phyloP scores from a whole-genome alignment of 2,113 vertebrate species.

The Mirounga angustirostris region DNA sequence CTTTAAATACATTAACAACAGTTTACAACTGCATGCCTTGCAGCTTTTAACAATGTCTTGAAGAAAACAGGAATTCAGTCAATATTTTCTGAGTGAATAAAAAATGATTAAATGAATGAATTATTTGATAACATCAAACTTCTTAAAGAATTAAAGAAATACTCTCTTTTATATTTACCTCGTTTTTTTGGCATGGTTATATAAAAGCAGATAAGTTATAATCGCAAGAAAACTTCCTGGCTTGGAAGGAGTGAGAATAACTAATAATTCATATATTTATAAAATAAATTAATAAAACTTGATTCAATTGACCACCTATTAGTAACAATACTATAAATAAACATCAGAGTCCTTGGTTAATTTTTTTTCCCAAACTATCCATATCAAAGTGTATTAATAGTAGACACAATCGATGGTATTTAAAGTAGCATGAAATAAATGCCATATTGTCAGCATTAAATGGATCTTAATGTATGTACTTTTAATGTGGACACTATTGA shows the following conservation, averaged over 20 bases:
- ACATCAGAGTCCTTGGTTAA: neutral
- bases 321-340: neutral
- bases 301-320: neutral
- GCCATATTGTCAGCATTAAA: neutral
- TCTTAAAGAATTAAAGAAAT: neutral
- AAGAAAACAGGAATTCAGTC: neutral
- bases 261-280: neutral
- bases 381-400: neutral
- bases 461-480: neutral
- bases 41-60: neutral
- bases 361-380: neutral
- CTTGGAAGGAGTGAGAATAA: neutral
- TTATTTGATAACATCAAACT: neutral
- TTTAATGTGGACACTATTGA: neutral
- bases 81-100: neutral
- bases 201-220: constrained; percentile 14
- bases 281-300: neutral
- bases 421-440: constrained; percentile 8
- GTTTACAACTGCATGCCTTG: neutral
- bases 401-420: neutral
- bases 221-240: neutral
- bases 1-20: neutral
- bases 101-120: neutral
- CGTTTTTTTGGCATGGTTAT: neutral
- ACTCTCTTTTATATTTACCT: neutral